Base-by-base conservation (phyloP, 2,797 vertebrate species). In the Acipenser transmontanus region DNA sequence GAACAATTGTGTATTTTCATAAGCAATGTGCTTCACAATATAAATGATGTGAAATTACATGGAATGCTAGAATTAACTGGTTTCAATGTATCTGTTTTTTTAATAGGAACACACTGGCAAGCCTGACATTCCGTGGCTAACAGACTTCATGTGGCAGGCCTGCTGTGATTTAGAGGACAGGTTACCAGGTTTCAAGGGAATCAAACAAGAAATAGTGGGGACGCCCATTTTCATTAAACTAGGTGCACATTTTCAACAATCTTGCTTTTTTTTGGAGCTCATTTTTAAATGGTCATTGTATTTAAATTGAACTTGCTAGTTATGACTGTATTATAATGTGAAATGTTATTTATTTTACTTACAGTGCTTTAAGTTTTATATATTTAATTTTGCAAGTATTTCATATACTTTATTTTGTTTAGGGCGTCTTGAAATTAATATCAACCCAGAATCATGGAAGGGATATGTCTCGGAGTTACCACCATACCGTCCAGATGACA, bases 101-200 rank as follows among this genome's bases (percentile, higher is more conserved):
- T 7, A 57, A 57, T 49, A 93, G 85, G 81, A 88, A 20, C 67
- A 34, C 17, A 72, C 81, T 59, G 66, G 76, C 59, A 88, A 84
- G 70, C 90, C 92, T 48, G 76, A 87, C 2, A 72, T 84, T 11
- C 80, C 82, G 10, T 88, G 89, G 87, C 73, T 94, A 57, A 79
- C 81, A 75, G 82, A 89, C 63, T 71, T 70, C 47, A 56, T 74
- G n/a, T 92, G 88, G 92, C 76, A 85, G 60, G 83, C 79, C 0
- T 92, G 87, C 70, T 91, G 84, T 82, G 86, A 92, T 71, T 81
- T 93, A 66, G 87, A 92, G 68, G 77, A 91, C 69, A 74, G 64
- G 0, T 73, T 93, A 66, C 77, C 76, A 65, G 84, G 84, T 82
- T 94, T 94, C 80, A 81, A 80, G 62, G 86, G 81, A 74, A 85